These are phyloP conservation scores for Myopa testacea DNA, from an alignment of 2,888 invertebrate genomes.

Conservation along the genomic window DNA sequence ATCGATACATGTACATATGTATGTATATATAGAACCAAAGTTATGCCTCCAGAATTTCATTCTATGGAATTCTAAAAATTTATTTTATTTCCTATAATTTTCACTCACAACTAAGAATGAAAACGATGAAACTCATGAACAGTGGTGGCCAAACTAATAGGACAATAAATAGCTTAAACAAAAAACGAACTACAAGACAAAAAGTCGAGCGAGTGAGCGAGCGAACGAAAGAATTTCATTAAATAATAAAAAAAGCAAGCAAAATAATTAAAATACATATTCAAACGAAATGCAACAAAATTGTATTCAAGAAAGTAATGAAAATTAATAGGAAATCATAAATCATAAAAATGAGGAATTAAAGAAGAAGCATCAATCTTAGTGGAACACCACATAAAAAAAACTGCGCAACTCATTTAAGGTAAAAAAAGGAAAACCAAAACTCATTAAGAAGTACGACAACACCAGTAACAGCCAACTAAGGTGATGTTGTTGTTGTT, in stretches of 20 bases:
- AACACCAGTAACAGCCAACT: constrained; percentile 7
- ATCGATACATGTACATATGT: no score
- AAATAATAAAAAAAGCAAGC: constrained; percentile 19
- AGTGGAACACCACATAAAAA: constrained; percentile 41
- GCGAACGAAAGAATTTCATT: constrained; percentile 26
- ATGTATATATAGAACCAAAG: no score
- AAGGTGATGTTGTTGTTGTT: constrained; percentile 4
- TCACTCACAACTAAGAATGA: no score
- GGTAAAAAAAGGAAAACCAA: constrained; percentile 33
- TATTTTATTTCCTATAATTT: no score
- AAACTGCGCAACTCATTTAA: constrained; percentile 46
- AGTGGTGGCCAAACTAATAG: no score
- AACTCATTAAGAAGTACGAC: constrained; percentile 40
- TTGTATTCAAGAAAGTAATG: constrained; percentile 24
- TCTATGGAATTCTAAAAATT: no score
- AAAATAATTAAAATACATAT: constrained; percentile 9
- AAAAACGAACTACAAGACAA: not conserved
- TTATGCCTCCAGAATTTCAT: no score
- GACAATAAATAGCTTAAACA: not conserved
- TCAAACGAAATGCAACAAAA: not conserved
- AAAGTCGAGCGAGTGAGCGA: constrained; percentile 37
- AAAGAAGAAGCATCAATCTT: constrained; percentile 37
- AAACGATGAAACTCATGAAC: no score
- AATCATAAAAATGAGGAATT: constrained; percentile 44
- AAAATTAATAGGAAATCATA: constrained; percentile 48